These are phyloP conservation scores for Danio jaintianensis DNA, from an alignment of 2,797 vertebrate genomes.

Conservation along the genomic window DNA sequence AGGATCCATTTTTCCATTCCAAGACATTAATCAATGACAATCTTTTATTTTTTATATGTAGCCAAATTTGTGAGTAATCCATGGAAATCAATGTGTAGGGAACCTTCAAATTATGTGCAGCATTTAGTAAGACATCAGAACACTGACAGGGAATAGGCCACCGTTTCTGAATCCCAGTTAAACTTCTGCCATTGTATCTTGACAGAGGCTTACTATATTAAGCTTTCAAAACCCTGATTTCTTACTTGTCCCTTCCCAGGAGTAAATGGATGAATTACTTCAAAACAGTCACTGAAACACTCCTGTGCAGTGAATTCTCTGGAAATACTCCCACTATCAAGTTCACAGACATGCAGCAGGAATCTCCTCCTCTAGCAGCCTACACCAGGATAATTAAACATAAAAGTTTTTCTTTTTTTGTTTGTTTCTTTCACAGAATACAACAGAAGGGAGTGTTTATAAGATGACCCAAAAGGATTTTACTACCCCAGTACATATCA, in stretches of 20 bases:
- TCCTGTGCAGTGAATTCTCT: neutral
- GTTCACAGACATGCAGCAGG: neutral
- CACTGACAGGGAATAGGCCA: neutral
- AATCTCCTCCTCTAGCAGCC: neutral
- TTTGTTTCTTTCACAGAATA: too few relatives aligned
- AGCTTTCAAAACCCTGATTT: neutral
- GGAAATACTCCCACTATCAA: neutral
- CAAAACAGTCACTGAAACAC: neutral
- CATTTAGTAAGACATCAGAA: neutral
- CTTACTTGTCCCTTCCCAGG: neutral
- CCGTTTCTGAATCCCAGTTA: neutral
- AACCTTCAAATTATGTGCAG: neutral
- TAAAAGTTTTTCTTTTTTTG: too few relatives aligned
- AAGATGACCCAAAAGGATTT: neutral
- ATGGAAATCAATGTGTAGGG: neutral
- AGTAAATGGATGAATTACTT: neutral
- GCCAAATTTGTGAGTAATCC: neutral
- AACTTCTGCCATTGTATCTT: neutral
- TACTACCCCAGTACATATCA: neutral
- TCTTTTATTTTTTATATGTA: neutral
- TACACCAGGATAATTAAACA: neutral
- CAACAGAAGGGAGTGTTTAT: neutral
- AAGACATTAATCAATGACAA: slow-evolving; percentile 4
- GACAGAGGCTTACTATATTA: neutral
- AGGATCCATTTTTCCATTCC: neutral